Conservation (phyloP, 2,888 invertebrate species). For the Drosophila meridiana region DNA sequence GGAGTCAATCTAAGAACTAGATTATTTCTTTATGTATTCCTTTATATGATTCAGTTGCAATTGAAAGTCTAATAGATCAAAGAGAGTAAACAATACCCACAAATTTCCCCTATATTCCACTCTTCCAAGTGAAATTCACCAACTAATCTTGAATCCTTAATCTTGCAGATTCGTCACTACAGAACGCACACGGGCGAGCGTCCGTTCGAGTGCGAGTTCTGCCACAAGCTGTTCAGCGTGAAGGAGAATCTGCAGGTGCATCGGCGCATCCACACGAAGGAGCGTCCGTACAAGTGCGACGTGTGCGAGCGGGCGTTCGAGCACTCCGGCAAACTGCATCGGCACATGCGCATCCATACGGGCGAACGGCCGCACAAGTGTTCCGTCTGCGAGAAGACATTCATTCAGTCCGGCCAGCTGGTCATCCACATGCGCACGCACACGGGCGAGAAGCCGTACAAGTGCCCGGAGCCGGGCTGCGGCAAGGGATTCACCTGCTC, state of each 20-base stretch:
- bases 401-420: slow-evolving; percentile 95
- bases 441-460: slow-evolving; percentile 94
- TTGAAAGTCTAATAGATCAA: not conserved
- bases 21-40: not conserved
- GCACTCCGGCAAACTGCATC: slow-evolving; percentile 94
- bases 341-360: slow-evolving; percentile 96
- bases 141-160: not conserved
- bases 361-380: slow-evolving; percentile 95
- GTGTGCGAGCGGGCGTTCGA: slow-evolving; percentile 95
- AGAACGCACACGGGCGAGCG: slow-evolving; percentile 96
- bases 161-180: slow-evolving; percentile 89
- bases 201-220: slow-evolving; percentile 96
- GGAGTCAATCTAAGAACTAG: not conserved
- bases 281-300: slow-evolving; percentile 95
- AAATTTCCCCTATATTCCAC: not conserved
- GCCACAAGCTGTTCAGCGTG: slow-evolving; percentile 96
- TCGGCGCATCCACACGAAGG: slow-evolving; percentile 95
- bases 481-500: slow-evolving; percentile 96
- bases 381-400: slow-evolving; percentile 94
- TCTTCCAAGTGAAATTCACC: not conserved
- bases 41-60: too few species aligned
- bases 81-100: not conserved
- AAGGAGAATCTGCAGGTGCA: slow-evolving; percentile 97
- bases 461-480: slow-evolving; percentile 92
- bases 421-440: slow-evolving; percentile 96